Conservation (phyloP, 2,113 vertebrate species). For the Lepisosteus oculatus region DNA sequence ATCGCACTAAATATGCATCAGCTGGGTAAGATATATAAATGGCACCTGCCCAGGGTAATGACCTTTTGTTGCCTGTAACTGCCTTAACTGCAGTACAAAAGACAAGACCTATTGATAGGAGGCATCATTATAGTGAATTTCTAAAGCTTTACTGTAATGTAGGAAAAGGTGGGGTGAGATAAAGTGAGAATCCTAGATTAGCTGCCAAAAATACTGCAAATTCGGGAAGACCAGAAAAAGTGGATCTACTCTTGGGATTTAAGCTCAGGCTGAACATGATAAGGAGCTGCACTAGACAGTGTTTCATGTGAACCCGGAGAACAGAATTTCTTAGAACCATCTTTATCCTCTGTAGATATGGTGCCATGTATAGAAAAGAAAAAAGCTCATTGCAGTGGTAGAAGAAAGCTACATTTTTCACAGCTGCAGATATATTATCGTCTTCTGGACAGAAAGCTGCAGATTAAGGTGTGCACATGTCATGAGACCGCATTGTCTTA, state of each 20-base stretch:
- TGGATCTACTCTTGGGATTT: neutral
- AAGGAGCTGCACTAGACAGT: neutral
- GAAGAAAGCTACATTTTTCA: conserved; percentile 18
- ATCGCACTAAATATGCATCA: conserved; percentile 55
- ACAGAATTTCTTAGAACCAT: neutral
- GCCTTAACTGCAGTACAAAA: conserved; percentile 32
- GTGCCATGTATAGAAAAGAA: too few relatives aligned
- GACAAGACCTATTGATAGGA: conserved; percentile 28
- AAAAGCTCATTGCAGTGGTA: neutral
- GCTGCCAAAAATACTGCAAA: conserved; percentile 30
- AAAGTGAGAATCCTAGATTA: conserved; percentile 24
- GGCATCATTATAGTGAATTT: conserved; percentile 45
- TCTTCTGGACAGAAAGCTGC: conserved; percentile 62
- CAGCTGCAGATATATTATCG: conserved; percentile 70
- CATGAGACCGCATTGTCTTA: conserved; percentile 58
- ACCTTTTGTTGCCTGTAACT: conserved; percentile 56
- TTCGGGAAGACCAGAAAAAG: conserved; percentile 30
- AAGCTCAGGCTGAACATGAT: neutral
- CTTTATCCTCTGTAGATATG: neutral
- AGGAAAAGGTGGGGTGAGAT: conserved; percentile 37
- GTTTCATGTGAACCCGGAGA: neutral
- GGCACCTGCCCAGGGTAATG: conserved; percentile 53
- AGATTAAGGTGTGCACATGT: conserved; percentile 59
- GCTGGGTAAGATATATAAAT: conserved; percentile 48
- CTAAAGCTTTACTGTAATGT: conserved; percentile 39